Evolutionary conservation across 2,113 vertebrate genomes (phyloP), one percentile per base, ranked within the genome.

Genomic region (Ovibos moschatus): DNA sequence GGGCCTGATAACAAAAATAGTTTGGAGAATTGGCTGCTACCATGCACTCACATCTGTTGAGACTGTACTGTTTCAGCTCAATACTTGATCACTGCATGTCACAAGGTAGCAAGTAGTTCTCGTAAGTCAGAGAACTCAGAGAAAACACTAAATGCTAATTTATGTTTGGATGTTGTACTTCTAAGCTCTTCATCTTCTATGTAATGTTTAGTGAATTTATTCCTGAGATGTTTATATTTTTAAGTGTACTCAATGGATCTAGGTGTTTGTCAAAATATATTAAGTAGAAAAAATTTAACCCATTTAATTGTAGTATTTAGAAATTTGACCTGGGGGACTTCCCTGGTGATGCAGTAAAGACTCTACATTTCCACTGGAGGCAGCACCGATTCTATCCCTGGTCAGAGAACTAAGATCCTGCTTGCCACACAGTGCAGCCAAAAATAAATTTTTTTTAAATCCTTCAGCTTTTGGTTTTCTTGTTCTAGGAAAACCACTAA

Each of bases 41-140:
- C 13, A 71, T 53, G 89, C 93, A 36, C n/a, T 76, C 28, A 78
- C 43, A 30, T 98, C 10, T 60, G 90, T 95, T 98, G 89, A 97
- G n/a, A 67, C 28, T 5, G 8, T 62, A 23, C 51, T 40, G 76
- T 96, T 86, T 97, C 85, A 91, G 17, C 82, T 98, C 81, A 93
- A 2, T 21, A 19, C 11, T 57, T 97, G 53, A 51, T 97, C 81
- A 96, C 81, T 82, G 21, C 30, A 2, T 76, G 19, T 87, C 64
- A 90, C 30, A 95, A 6, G 51, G 91, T 15, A 95, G 64, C 58
- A 94, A 74, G 11, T 97, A 57, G 25, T 62, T 95, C 8, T 94
- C 19, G 64, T 83, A 67, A 96, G 43, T 95, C 7, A 64, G 40
- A 95, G 67, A 62, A 83, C 33, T 60, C 87, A 50, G 74, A 92